Base-by-base conservation (phyloP, 2,797 vertebrate genomes). In the Sylvilagus floridanus region DNA sequence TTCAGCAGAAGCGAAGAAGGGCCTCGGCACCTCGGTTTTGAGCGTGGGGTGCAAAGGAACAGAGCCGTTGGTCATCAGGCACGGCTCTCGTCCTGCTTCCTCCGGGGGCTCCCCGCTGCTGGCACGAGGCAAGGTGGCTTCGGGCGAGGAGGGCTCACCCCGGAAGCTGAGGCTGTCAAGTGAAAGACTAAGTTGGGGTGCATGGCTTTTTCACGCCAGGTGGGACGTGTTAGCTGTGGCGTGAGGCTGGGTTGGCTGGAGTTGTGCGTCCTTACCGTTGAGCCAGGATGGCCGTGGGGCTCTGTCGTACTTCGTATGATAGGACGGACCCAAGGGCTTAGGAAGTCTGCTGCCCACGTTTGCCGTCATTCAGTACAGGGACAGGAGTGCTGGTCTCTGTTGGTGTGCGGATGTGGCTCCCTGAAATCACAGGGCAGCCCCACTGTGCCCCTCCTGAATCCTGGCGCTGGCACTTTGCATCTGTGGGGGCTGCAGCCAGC, bases 81-180 rank as follows among this genome's bases (percentile, higher is more conserved):
- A 6, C 26, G 0, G 0, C 35, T 0, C 0, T n/a, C 22, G 1
- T 81, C 21, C 1, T 21, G 2, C 13, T 93, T 14, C 19, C 19
- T 12, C 10, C 16, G 65, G 78, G 30, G 7, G 5, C 14, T 66
- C 17, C 16, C 42, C 0, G 0, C 22, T 6, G 22, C n/a, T 11
- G 72, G 28, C 22, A 21, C 16, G 17, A 57, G 54, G 54, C 54
- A 4, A 16, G 54, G 54, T 21, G 19, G 54, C 54, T 57, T 17
- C 54, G 16, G 54, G 16, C 1, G 54, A 47, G 42, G 42, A 47
- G 42, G 42, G 42, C 42, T 47, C 42, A 8, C 42, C 42, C 7
- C 8, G 8, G 42, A 47, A 47, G 8, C 42, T 47, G 42, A 47
- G 42, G 42, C 9, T 50, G 63, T 9, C 19, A 26, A 50, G 52